Evolutionary conservation across 2,797 vertebrate species (phyloP).

Genomic region (Hydrolagus colliei): DNA sequence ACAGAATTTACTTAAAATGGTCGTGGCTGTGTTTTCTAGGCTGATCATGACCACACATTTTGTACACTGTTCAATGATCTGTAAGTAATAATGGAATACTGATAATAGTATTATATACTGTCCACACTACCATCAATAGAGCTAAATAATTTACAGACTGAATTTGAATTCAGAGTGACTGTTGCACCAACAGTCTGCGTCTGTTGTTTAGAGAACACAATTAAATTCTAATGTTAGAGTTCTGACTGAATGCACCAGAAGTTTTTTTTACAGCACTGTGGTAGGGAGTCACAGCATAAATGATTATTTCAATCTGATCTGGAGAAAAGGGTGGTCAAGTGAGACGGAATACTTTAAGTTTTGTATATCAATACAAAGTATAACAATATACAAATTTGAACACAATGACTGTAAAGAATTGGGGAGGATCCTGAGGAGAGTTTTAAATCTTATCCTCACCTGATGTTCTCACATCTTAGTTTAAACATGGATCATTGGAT

Average conservation of each 20-base stretch:
- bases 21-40: no score
- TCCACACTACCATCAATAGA: not conserved
- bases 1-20: no score
- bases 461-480: no score
- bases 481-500: no score
- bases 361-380: not conserved
- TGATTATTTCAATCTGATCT: not conserved
- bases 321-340: not conserved
- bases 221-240: not conserved
- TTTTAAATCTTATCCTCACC: no score
- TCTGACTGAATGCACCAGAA: not conserved
- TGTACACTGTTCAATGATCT: not conserved
- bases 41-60: no score
- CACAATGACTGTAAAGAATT: no score
- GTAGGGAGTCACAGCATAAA: not conserved
- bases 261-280: not conserved
- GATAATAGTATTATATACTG: not conserved
- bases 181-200: not conserved
- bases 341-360: not conserved
- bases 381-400: no score
- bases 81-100: not conserved
- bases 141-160: not conserved
- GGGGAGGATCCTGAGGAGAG: no score
- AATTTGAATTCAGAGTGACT: not conserved
- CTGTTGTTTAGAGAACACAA: not conserved